Evolutionary conservation across 2,113 vertebrate genomes (phyloP).

Genomic region (Prinia subflava): DNA sequence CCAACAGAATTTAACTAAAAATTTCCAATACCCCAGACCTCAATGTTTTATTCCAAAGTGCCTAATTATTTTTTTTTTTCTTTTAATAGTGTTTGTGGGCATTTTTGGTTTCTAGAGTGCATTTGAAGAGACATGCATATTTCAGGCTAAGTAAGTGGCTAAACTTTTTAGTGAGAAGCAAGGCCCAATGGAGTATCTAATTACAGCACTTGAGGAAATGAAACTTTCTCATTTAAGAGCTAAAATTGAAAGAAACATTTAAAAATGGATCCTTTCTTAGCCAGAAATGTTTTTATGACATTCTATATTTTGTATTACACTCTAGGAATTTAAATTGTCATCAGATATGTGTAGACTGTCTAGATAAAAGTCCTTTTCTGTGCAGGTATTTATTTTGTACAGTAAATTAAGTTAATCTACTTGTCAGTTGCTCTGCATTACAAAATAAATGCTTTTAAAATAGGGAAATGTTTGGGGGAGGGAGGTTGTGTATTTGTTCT

Average conservation of each 20-base stretch:
- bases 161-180: not conserved
- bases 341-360: not conserved
- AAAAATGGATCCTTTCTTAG: not conserved
- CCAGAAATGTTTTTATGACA: not conserved
- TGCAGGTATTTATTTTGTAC: not conserved
- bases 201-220: not conserved
- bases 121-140: not conserved
- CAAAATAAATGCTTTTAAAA: not conserved
- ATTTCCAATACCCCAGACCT: not conserved
- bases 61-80: not conserved
- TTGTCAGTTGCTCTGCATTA: not conserved
- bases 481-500: not conserved
- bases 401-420: not conserved
- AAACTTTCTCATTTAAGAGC: not conserved
- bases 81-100: accelerated
- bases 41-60: not conserved
- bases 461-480: not conserved
- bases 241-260: not conserved
- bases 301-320: not conserved
- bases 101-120: not conserved
- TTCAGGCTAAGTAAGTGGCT: not conserved
- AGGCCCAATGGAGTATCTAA: not conserved
- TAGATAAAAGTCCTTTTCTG: not conserved
- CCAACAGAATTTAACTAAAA: not conserved
- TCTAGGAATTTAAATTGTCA: not conserved